These are phyloP conservation scores for Flabesymbios commensalis DNA, from an alignment of 2,888 invertebrate genomes.

Conservation along the genomic window DNA sequence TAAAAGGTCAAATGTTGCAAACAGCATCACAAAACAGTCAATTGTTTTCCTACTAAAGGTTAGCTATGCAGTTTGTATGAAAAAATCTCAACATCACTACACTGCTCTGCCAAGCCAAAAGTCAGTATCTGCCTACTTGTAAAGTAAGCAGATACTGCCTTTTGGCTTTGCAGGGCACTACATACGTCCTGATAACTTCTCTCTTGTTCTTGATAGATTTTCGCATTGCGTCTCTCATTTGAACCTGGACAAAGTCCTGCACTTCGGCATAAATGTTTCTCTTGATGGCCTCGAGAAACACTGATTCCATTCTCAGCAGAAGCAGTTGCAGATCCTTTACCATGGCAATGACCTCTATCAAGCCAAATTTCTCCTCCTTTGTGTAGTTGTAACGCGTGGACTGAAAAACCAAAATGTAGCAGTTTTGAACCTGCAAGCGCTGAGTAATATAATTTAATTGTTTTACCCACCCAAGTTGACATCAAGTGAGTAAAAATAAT, in stretches of 20 bases:
- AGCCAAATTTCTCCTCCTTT: conserved; percentile 94
- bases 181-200: conserved; percentile 74
- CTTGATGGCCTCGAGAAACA: conserved; percentile 87
- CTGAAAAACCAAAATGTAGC: conserved; percentile 60
- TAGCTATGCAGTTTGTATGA: too few relatives aligned
- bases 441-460: too few relatives aligned
- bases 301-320: conserved; percentile 96
- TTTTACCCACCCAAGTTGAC: too few relatives aligned
- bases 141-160: too few relatives aligned
- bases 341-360: conserved; percentile 98
- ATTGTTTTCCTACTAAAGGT: too few relatives aligned
- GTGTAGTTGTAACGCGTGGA: conserved; percentile 97
- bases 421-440: too few relatives aligned
- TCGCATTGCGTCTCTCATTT: conserved; percentile 85
- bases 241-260: conserved; percentile 93
- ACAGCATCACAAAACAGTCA: not conserved
- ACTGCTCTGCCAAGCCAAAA: too few relatives aligned
- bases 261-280: conserved; percentile 93
- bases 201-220: conserved; percentile 98
- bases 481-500: too few relatives aligned
- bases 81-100: too few relatives aligned
- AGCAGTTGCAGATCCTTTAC: conserved; percentile 91
- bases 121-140: too few relatives aligned
- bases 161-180: too few relatives aligned
- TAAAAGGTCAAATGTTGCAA: not conserved